phyloP scores from a whole-genome alignment of 2,113 vertebrate genomes.

The Phycodurus eques region DNA sequence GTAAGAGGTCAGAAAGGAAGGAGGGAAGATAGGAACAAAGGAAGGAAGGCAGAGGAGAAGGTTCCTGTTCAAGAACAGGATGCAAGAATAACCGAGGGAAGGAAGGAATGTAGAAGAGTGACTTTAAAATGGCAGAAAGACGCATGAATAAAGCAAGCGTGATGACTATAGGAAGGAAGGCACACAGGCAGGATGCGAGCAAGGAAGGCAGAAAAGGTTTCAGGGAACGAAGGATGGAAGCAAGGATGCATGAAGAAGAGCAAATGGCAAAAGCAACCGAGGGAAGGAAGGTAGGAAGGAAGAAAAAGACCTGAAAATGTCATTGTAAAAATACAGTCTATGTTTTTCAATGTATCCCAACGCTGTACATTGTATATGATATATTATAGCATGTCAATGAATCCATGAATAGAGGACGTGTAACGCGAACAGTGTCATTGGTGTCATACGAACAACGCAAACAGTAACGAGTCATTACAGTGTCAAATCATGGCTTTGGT shows the following conservation, averaged over 20 bases:
- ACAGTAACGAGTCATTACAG: not conserved
- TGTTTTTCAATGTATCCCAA: not conserved
- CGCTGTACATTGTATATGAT: not conserved
- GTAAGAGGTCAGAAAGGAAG: too few relatives aligned
- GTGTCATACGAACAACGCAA: not conserved
- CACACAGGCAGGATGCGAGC: too few relatives aligned
- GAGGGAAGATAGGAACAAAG: too few relatives aligned
- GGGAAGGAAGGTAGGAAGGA: not conserved
- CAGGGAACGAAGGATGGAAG: not conserved
- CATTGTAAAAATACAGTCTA: not conserved
- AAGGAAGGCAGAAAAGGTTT: too few relatives aligned
- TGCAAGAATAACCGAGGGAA: too few relatives aligned
- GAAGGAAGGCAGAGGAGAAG: too few relatives aligned
- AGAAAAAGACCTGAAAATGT: not conserved
- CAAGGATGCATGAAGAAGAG: not conserved
- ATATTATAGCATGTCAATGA: not conserved
- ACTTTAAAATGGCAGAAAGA: too few relatives aligned
- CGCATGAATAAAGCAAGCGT: too few relatives aligned
- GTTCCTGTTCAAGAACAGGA: too few relatives aligned
- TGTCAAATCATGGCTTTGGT: not conserved
- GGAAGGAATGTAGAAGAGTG: too few relatives aligned
- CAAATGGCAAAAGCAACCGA: not conserved
- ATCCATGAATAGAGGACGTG: not conserved
- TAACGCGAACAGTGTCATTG: not conserved
- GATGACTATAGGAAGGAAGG: too few relatives aligned